Conservation (phyloP, 2,888 invertebrate genomes). For the Hecatera dysodea region DNA sequence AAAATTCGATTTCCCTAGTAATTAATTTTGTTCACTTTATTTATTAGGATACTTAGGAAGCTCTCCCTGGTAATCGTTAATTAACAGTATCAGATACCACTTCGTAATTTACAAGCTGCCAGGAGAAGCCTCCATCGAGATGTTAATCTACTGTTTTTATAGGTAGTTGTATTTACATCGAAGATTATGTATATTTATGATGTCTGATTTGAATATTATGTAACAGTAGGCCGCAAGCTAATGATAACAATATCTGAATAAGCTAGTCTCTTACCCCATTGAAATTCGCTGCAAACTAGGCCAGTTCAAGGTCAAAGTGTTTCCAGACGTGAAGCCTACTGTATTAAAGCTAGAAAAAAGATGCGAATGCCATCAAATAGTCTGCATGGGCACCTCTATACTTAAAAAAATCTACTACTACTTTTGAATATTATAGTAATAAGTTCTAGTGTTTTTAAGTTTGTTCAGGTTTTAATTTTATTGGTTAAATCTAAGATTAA, state of each 20-base stretch:
- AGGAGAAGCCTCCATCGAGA: conserved; percentile 7
- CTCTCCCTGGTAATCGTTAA: conserved; percentile 29
- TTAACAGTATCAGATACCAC: conserved; percentile 41
- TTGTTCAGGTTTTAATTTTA: not conserved
- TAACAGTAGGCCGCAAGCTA: not conserved
- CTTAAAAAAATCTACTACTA: too few species aligned
- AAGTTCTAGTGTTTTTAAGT: too few species aligned
- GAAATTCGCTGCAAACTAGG: not conserved
- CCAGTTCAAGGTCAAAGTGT: not conserved
- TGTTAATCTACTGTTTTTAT: conserved; percentile 38
- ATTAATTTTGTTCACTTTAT: conserved; percentile 17
- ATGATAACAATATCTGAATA: not conserved
- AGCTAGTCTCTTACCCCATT: not conserved
- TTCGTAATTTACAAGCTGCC: conserved; percentile 43
- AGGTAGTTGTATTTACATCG: not conserved
- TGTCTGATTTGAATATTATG: not conserved
- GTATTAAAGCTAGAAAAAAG: not conserved
- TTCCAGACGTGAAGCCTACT: not conserved
- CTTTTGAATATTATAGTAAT: too few species aligned
- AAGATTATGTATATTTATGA: not conserved
- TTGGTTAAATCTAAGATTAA: not conserved
- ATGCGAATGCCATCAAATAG: not conserved
- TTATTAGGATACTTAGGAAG: conserved; percentile 16
- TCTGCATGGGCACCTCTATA: too few species aligned
- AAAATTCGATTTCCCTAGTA: not conserved